Conservation (phyloP, 2,113 vertebrate species). For the Eptesicus fuscus region DNA sequence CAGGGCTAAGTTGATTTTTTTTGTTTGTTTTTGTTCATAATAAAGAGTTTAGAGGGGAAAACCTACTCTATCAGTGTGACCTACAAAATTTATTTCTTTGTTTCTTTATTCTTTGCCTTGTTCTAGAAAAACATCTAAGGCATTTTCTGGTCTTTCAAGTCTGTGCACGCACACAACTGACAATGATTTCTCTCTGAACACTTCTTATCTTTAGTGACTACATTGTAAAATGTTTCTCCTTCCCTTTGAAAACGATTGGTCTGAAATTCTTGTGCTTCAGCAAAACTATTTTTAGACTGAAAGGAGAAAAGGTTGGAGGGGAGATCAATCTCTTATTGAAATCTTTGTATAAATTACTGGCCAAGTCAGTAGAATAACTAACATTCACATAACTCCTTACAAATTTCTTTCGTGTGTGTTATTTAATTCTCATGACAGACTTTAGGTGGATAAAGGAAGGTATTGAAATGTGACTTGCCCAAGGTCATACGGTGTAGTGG, state of each 20-base stretch:
- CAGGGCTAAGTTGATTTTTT: background rate
- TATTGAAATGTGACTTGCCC: background rate
- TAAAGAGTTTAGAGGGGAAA: background rate
- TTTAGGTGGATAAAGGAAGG: background rate
- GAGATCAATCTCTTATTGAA: background rate
- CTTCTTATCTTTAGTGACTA: background rate
- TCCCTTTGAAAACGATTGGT: background rate
- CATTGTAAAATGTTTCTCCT: constrained; percentile 6
- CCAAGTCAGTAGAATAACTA: background rate
- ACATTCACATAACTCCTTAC: background rate
- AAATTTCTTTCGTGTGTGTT: background rate
- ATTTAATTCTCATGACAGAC: background rate
- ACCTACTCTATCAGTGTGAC: background rate
- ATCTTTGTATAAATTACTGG: background rate
- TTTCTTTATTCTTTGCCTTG: background rate
- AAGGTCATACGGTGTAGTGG: background rate
- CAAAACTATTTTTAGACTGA: constrained; percentile 10
- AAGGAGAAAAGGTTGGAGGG: background rate
- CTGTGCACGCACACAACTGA: background rate
- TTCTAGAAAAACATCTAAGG: background rate
- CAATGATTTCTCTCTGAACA: background rate
- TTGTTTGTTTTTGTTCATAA: background rate
- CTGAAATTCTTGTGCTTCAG: background rate
- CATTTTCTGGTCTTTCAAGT: background rate
- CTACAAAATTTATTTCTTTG: background rate